Evolutionary conservation across 2,113 vertebrate genomes (phyloP), one percentile per base, ranked within the genome.

Genomic region (Fregata magnificens): DNA sequence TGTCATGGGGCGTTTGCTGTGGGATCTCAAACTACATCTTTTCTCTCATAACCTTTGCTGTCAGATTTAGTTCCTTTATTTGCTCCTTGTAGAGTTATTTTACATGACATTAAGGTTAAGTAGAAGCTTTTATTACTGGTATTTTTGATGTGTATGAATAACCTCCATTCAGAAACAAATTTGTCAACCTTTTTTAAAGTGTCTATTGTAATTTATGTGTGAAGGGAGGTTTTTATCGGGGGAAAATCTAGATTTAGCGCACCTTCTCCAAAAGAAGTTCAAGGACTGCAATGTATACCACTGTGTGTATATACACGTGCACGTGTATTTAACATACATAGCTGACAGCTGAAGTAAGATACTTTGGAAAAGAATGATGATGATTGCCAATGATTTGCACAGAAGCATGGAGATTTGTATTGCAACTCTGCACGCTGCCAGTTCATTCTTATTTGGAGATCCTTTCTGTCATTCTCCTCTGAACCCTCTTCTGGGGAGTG

Each of bases 21-120:
- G 98, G 97, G 98, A 96, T 98, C 97, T 98, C 96, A 96, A 86
- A 97, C 95, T 96, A 86, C 86, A 97, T 97, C 97, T 98, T 98
- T 98, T 98, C 97, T 96, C 78, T 93, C 96, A 88, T 98, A 98
- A 99, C 98, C 98, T 98, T 96, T 82, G 95, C 97, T 98, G 97
- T 99, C 98, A 99, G 98, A 98, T 97, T 98, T 93, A 95, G 96
- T 96, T 97, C 88, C 95, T 97, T 95, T 96, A 96, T 97, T 98
- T 98, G 97, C 92, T 98, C 94, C 96, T 97, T 91, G 69, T 90
- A 95, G 97, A 97, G 88, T 95, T 97, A 95, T 96, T 98, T 98
- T 97, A 96, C 87, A 72, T 97, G 96, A 98, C 96, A 91, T 88
- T 94, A 96, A 98, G 97, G 97, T 97, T 98, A 98, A 98, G 95